phyloP scores from a whole-genome alignment of 2,113 vertebrate species.

The Oreotrochilus melanogaster region DNA sequence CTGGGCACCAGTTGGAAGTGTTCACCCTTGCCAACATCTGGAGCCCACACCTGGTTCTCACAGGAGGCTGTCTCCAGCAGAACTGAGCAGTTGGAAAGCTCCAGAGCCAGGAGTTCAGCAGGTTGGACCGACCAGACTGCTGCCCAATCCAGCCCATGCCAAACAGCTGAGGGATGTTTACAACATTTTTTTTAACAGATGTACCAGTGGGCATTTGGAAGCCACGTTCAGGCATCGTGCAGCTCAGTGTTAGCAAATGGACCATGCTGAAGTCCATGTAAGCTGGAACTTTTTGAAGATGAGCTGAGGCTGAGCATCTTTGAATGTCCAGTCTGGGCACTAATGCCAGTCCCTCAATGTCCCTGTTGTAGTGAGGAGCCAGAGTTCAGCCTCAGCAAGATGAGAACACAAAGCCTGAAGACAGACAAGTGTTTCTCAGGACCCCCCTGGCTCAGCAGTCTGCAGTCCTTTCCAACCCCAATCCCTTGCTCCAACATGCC shows the following conservation, averaged over 20 bases:
- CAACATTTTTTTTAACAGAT: background rate
- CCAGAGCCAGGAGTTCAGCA: background rate
- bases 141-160: background rate
- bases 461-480: background rate
- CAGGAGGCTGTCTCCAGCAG: constrained; percentile 3
- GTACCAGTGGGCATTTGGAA: background rate
- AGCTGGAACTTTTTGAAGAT: background rate
- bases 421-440: background rate
- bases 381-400: background rate
- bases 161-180: background rate
- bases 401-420: background rate
- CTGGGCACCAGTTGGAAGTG: background rate
- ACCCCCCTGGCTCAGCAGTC: background rate
- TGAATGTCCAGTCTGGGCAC: no score
- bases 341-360: no score
- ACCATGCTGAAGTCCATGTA: fast-evolving
- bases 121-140: background rate
- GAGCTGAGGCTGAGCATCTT: background rate
- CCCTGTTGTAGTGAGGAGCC: no score
- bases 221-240: background rate
- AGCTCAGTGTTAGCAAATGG: background rate
- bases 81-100: background rate
- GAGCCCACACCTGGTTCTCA: background rate
- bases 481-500: background rate
- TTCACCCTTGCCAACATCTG: background rate